Percentiles rank a stretch among this genome's conserved stretches.
phyloP scores from a whole-genome alignment of 2,888 invertebrate species.

The Hartigia nigra region DNA sequence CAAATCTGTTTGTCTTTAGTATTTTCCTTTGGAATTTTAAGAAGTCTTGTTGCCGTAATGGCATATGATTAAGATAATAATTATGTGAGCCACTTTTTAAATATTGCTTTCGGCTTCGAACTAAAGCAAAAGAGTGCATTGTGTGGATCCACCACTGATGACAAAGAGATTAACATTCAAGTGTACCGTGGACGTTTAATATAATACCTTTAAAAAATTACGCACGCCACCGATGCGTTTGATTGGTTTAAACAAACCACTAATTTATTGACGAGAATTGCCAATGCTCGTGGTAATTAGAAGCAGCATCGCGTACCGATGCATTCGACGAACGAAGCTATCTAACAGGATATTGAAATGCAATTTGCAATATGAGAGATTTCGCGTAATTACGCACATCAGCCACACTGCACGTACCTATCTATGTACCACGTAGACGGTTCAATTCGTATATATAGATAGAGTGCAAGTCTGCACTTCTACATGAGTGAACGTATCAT shows the following conservation, averaged over 20 bases:
- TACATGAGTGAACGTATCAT: neutral
- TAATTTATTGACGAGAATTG: conserved; percentile 36
- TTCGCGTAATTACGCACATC: conserved; percentile 33
- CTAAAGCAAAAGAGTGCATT: neutral
- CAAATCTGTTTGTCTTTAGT: neutral
- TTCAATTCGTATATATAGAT: neutral
- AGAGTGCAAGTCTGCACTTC: neutral
- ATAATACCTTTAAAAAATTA: neutral
- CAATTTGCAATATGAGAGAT: conserved; percentile 37
- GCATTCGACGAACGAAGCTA: neutral
- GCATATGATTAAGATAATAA: too few relatives aligned
- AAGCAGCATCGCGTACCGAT: conserved; percentile 32
- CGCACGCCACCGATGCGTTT: neutral
- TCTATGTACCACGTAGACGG: neutral
- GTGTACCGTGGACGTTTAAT: neutral
- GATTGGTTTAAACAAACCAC: conserved; percentile 20
- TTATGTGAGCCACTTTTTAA: neutral
- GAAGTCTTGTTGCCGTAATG: too few relatives aligned
- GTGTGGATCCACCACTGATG: neutral
- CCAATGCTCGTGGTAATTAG: conserved; percentile 32
- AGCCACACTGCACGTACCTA: neutral
- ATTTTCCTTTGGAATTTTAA: neutral
- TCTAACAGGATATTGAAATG: neutral
- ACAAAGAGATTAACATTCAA: neutral
- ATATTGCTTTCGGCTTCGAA: neutral